Evolutionary conservation across 2,113 vertebrate genomes (phyloP), one percentile per base, ranked within the genome.

Genomic region (Pelusios castaneus): DNA sequence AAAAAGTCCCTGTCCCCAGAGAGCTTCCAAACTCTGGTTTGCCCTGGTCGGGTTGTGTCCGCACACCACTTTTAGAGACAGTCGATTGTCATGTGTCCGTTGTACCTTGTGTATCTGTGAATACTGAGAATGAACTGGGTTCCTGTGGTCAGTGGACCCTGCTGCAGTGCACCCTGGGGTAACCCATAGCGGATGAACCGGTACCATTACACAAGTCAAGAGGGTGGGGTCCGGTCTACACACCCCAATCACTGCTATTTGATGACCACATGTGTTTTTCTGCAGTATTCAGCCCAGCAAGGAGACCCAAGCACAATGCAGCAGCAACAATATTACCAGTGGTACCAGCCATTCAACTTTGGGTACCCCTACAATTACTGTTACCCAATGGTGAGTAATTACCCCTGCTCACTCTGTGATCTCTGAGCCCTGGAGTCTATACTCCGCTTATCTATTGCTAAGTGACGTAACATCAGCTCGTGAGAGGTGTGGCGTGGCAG

Each of bases 341-440:
- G 98, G 97, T 99, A 99, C 94, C 98, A 98, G 89, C 99, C 99
- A 91, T 98, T 98, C 96, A 99, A 96, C 82, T 99, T 99, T 19
- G 67, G 98, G 31, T 99, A 99, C 45, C 98, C 98, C 0, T 99
- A 99, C 92, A 98, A 98, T 95, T 99, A 99, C 95, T 99, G 99
- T 91, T 99, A 99, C 77, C 98, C 97, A 4, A 97, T 98, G 98
- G 98, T 99, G 96, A 98, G 98, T 97, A 52, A 58, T 49, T 14
- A 31, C 27, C 76, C 5, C 76, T 8, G 76, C 27, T 10, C 11
- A 9, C 22, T 13, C 3, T 31, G 29, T 22, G 63, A n/a, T 19
- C 34, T 67, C 34, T 67, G 19, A n/a, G 0, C 49, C 31, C 21
- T 2, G 12, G 6, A 6, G 6, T n/a, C 45, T 24, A 4, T 4